Conservation (phyloP, 2,113 vertebrate genomes). For the Atlantisia rogersi region DNA sequence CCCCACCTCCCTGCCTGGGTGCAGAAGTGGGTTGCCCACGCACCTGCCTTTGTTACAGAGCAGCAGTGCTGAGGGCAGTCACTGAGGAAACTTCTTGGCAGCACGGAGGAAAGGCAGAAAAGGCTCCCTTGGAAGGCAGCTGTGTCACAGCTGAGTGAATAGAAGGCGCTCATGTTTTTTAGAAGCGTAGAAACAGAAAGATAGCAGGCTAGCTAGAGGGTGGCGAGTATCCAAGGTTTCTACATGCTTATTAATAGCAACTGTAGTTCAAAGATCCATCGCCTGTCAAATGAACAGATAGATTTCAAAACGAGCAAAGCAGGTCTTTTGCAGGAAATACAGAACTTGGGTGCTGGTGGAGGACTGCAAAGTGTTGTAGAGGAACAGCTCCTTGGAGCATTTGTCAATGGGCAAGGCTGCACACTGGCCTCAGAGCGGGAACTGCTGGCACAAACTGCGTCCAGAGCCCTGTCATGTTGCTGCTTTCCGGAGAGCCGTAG, state of each 20-base stretch:
- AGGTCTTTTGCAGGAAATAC: neutral
- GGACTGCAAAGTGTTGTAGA: neutral
- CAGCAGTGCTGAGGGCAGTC: neutral
- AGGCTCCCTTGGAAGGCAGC: neutral
- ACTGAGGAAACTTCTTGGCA: neutral
- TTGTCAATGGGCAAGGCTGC: neutral
- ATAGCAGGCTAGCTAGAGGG: neutral
- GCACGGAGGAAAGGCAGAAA: neutral
- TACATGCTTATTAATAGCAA: neutral
- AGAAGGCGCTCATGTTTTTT: neutral
- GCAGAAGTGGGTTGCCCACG: fast-evolving
- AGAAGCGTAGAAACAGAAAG: neutral
- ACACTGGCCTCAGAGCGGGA: neutral
- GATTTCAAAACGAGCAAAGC: neutral
- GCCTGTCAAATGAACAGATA: fast-evolving
- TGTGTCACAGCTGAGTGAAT: neutral
- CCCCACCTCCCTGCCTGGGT: too few species aligned
- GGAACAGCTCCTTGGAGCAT: neutral
- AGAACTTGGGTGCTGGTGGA: neutral
- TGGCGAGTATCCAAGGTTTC: neutral
- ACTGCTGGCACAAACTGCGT: neutral
- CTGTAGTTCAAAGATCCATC: neutral
- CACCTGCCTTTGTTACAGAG: neutral
- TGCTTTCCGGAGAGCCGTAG: neutral
- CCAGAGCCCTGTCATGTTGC: neutral